Evolutionary conservation across 2,113 vertebrate species (phyloP), one percentile per base, ranked within the genome.

Genomic region (Cyphomyrus discorhynchus): DNA sequence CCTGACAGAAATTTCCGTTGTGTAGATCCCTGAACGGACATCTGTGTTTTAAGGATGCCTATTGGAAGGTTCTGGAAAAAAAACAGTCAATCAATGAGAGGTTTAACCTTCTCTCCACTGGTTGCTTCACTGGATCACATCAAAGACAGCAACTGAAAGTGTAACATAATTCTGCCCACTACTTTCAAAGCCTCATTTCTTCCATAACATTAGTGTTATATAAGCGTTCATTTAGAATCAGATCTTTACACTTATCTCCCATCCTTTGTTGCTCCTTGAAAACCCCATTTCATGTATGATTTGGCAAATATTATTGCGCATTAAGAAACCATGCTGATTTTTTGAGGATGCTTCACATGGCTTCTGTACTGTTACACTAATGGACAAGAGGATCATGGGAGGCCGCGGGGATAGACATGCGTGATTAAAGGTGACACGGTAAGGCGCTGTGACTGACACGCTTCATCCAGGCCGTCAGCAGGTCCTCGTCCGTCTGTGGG

Each of bases 371-470:
- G 31, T 77, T 80, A 80, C 35, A 80, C 74, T 42, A 42, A 80
- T 42, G 35, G 27, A 21, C 83, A 21, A 84, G 35, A 85, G 88
- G 88, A 89, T 58, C 39, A 62, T 62, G 88, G 88, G 80, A 89
- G 27, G 52, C 10, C 77, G 8, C 21, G 45, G 21, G n/a, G 24
- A 88, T 45, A 58, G 19, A 84, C 50, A 42, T 42, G n/a, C 4
- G 4, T 58, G 88, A 83, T 83, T 89, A 89, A 82, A 89, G 74
- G 74, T 21, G 50, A 49, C 88, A 50, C 42, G 8, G 46, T 3
- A 11, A 15, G 24, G 74, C 9, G 6, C n/a, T 24, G 27, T 17
- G 24, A 66, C 24, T 46, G 39, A 88, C 39, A 62, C n/a, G 17
- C 88, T 74, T n/a, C 47, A 35, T 80, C 88, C 49, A 24, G n/a